Percentiles rank a stretch among this genome's conserved stretches.
phyloP scores from a whole-genome alignment of 2,113 vertebrate species.

The Paralichthys olivaceus region DNA sequence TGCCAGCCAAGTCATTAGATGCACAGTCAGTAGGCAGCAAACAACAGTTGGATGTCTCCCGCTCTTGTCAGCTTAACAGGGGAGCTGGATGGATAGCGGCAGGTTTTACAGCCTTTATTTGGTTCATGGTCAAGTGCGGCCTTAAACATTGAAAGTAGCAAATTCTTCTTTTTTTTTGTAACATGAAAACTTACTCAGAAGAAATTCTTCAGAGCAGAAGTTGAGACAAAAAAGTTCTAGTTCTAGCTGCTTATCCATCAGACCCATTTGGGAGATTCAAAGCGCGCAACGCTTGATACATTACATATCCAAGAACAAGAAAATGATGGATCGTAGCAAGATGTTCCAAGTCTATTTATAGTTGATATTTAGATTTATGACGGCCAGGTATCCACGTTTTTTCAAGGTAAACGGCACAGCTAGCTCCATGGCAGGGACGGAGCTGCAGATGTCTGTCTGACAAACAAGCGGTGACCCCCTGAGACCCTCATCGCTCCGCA shows the following conservation, averaged over 20 bases:
- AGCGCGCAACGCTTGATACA: conserved; percentile 48
- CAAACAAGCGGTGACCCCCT: conserved; percentile 80
- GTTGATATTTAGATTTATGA: conserved; percentile 74
- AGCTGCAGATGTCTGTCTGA: conserved; percentile 82
- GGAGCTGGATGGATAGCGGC: conserved; percentile 59
- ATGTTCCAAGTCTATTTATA: conserved; percentile 72
- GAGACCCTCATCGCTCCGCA: conserved; percentile 76
- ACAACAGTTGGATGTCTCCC: conserved; percentile 70
- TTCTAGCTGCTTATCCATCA: conserved; percentile 47
- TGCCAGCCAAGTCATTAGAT: conserved; percentile 80
- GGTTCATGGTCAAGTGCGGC: conserved; percentile 51
- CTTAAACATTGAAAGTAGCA: conserved; percentile 24
- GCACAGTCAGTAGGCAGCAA: conserved; percentile 74
- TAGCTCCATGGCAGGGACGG: conserved; percentile 53
- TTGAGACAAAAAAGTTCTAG: background rate
- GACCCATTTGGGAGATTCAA: conserved; percentile 50
- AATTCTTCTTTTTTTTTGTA: conserved; percentile 2
- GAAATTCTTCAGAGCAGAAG: conserved; percentile 25
- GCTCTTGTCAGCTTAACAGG: conserved; percentile 67
- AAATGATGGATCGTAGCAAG: conserved; percentile 73
- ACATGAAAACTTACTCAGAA: conserved; percentile 9
- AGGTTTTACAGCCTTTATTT: conserved; percentile 47
- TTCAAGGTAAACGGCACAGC: conserved; percentile 61
- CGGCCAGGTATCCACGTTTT: conserved; percentile 61
- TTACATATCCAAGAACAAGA: conserved; percentile 61